Base-by-base conservation (phyloP, 2,888 invertebrate genomes). In the Sarcophaga subvicina region DNA sequence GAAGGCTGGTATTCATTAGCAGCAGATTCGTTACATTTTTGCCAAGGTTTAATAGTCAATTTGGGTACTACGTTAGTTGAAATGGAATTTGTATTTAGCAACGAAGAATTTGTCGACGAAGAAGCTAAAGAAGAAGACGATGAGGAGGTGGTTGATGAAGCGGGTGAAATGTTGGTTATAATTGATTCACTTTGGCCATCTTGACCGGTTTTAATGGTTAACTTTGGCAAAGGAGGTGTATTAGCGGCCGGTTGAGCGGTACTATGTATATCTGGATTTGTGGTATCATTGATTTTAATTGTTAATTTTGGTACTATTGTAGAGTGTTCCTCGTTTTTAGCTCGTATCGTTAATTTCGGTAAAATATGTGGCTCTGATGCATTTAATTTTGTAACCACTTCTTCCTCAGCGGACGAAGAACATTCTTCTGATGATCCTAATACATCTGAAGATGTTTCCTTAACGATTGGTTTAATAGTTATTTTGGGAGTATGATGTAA, bases 171-270 rank as follows among this genome's bases (percentile, higher is more conserved):
- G 64, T 90, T 92, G 49, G 93, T 91, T 70, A 93, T 92, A 49
- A 92, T 89, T 4, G 93, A 91, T 82, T 93, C 93, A 62, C 89
- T 91, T 12, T 90, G 90, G 20, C 91, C 91, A 87, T 93, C 92
- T 72, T 91, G 80, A 62, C 92, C 91, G 0, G 95, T 94, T 91
- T 95, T 95, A 76, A 95, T 95, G 62, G 95, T 95, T 85, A 95
- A 93, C 93, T 95, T 95, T 90, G 95, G 95, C 90, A 95, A 91
- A 90, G 94, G 94, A 66, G 93, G 89, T 66, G 87, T 87, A 76
- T 84, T 87, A 64, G 84, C 84, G 11, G 87, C 84, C 66, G 87
- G 54, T 90, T 93, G 89, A 90, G 37, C 37, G 37, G 77, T 66
- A 73, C 20, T 82, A 49, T 80, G 73, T 1, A 79, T 62, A n/a